Percentiles rank a stretch among this genome's conserved stretches.
Conservation (phyloP, 1,140 invertebrate genomes). For the Brachionus sp. region DNA sequence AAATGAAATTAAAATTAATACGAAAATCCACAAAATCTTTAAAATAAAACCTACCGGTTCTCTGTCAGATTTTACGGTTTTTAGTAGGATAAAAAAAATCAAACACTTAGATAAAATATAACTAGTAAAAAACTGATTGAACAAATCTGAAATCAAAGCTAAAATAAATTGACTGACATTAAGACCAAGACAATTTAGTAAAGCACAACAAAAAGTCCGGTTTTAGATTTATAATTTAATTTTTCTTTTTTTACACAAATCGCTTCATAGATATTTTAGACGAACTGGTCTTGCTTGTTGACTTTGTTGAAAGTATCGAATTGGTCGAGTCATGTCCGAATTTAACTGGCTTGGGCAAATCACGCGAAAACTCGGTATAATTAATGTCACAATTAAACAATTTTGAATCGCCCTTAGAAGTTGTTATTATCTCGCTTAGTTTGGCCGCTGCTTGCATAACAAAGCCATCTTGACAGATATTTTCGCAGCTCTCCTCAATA, state of each 20-base stretch:
- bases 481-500: not conserved
- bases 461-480: not conserved
- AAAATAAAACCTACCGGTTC: not conserved
- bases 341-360: not conserved
- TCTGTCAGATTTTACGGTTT: not conserved
- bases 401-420: not conserved
- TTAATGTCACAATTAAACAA: slow-evolving; percentile 23
- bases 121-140: not conserved
- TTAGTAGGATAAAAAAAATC: not conserved
- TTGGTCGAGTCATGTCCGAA: slow-evolving; percentile 40
- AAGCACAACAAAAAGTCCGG: not conserved
- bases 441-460: not conserved
- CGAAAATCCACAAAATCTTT: not conserved
- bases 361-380: slow-evolving; percentile 23
- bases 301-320: not conserved
- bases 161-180: not conserved
- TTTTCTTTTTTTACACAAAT: not conserved
- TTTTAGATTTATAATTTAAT: not conserved
- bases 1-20: not conserved
- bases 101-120: not conserved
- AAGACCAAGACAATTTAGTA: too few species aligned
- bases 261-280: not conserved
- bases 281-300: not conserved
- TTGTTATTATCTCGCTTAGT: not conserved
- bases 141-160: not conserved